Conservation (phyloP, 2,888 invertebrate genomes). For the Lasioglossum pauxillum region DNA sequence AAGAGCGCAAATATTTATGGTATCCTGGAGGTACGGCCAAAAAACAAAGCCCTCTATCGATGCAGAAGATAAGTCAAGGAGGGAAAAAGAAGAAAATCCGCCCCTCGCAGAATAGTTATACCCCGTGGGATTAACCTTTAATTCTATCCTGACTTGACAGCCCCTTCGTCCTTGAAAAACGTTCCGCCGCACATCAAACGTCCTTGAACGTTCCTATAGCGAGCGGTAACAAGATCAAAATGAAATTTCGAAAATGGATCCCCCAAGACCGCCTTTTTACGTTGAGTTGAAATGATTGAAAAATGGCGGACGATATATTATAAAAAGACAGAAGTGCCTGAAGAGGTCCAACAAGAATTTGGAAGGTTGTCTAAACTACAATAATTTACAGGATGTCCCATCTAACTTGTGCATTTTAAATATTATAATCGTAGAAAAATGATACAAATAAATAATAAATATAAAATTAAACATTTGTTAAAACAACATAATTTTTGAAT, state of each 20-base stretch:
- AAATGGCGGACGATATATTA: not conserved
- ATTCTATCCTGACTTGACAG: constrained; percentile 81
- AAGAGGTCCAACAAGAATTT: not conserved
- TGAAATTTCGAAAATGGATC: constrained; percentile 70
- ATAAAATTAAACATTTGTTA: not conserved
- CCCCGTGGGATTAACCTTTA: constrained; percentile 83
- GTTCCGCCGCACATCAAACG: constrained; percentile 69
- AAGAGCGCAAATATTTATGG: constrained; percentile 82
- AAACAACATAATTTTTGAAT: not conserved
- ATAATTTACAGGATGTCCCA: not conserved
- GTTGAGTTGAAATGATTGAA: not conserved
- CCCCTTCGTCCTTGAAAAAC: constrained; percentile 73
- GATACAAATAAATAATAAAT: not conserved
- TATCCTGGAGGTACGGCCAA: constrained; percentile 71
- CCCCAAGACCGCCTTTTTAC: constrained; percentile 7
- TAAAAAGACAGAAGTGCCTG: not conserved
- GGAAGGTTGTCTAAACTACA: not conserved
- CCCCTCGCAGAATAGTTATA: constrained; percentile 60
- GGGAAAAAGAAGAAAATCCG: constrained; percentile 56
- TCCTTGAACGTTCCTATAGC: constrained; percentile 63
- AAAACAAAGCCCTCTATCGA: constrained; percentile 75
- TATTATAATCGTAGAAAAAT: not conserved
- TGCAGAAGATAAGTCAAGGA: constrained; percentile 55
- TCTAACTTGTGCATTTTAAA: not conserved
- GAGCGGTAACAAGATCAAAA: constrained; percentile 69